Evolutionary conservation across 2,888 invertebrate species (phyloP).

Genomic region (Esperia sulphurella): DNA sequence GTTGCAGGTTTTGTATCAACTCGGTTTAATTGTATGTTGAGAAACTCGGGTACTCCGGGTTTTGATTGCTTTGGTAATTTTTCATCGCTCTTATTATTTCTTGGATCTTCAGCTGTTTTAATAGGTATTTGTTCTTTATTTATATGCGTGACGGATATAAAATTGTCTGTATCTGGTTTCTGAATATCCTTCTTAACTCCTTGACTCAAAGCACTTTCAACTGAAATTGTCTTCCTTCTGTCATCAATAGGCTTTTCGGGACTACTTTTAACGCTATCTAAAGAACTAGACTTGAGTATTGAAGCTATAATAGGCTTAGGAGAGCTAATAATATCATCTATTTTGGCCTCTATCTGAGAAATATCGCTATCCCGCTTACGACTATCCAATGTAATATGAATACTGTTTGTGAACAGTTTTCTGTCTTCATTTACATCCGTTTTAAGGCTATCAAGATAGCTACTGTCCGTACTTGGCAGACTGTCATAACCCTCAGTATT

Average conservation of each 20-base stretch:
- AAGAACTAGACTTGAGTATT: slow-evolving; percentile 75
- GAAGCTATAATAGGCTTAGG: slow-evolving; percentile 72
- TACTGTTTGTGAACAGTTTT: slow-evolving; percentile 63
- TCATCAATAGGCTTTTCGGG: slow-evolving; percentile 69
- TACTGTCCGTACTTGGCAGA: slow-evolving; percentile 69
- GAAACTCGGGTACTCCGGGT: slow-evolving; percentile 81
- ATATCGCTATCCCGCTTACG: slow-evolving; percentile 71
- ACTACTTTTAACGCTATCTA: slow-evolving; percentile 80
- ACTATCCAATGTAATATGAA: slow-evolving; percentile 57
- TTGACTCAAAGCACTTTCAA: slow-evolving; percentile 64
- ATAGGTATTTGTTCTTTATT: slow-evolving; percentile 65
- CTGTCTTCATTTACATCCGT: slow-evolving; percentile 58
- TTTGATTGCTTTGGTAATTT: slow-evolving; percentile 51
- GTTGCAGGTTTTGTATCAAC: slow-evolving; percentile 81
- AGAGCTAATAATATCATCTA: slow-evolving; percentile 75
- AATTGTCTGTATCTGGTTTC: slow-evolving; percentile 59
- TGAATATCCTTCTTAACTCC: slow-evolving; percentile 30
- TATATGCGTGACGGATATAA: slow-evolving; percentile 78
- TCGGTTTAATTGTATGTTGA: slow-evolving; percentile 85
- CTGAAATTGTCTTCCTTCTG: slow-evolving; percentile 71
- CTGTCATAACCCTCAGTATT: slow-evolving; percentile 64
- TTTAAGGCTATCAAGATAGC: slow-evolving; percentile 71
- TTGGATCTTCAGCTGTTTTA: slow-evolving; percentile 40
- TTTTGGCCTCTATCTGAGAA: slow-evolving; percentile 76
- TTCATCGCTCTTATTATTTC: slow-evolving; percentile 59